Conservation (phyloP, 2,113 vertebrate genomes). For the Dunckerocampus dactyliophorus region DNA sequence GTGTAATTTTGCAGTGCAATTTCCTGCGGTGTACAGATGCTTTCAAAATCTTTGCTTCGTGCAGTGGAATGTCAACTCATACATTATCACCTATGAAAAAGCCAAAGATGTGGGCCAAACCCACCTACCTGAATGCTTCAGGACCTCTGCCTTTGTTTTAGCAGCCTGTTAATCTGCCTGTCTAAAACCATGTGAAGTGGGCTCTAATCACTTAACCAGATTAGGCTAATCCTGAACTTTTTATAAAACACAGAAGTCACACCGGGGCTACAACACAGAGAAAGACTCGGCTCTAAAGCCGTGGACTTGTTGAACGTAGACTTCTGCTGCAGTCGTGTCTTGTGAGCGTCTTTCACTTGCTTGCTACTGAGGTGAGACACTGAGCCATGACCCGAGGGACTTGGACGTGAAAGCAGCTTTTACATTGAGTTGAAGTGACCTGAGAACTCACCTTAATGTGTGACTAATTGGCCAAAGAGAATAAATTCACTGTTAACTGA, state of each 20-base stretch:
- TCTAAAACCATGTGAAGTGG: constrained; percentile 55
- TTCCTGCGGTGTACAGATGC: background rate
- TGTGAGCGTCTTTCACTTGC: background rate
- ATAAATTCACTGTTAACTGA: background rate
- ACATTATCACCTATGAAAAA: background rate
- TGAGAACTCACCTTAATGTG: background rate
- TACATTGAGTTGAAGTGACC: background rate
- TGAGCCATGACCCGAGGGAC: background rate
- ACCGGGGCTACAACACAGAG: constrained; percentile 1
- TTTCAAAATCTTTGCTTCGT: background rate
- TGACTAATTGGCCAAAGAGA: background rate
- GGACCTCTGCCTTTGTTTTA: constrained; percentile 31
- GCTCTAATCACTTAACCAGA: constrained; percentile 73
- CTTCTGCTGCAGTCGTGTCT: constrained; percentile 10
- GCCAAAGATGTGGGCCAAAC: background rate
- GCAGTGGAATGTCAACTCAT: background rate
- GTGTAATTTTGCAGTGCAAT: background rate
- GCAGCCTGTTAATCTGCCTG: constrained; percentile 43
- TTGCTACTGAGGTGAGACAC: background rate
- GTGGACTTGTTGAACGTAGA: constrained; percentile 6
- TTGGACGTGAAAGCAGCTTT: background rate
- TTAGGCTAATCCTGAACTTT: constrained; percentile 73
- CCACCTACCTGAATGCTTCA: background rate
- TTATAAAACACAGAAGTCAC: constrained; percentile 59
- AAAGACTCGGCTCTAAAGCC: constrained; percentile 23